These are phyloP conservation scores for Coregonus clupeaformis DNA, from an alignment of 2,113 vertebrate genomes.

Conservation along the genomic window DNA sequence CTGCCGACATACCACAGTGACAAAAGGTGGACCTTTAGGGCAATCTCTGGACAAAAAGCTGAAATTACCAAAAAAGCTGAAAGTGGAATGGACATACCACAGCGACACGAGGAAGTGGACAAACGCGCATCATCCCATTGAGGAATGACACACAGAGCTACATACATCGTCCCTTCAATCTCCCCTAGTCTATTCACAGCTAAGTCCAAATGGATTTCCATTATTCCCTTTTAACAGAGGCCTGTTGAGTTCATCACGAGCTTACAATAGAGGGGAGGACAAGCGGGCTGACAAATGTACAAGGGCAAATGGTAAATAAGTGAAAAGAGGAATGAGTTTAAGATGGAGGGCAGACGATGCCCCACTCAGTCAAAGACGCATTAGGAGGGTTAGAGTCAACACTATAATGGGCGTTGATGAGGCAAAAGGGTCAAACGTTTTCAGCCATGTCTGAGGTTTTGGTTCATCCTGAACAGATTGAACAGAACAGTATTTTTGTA, in stretches of 20 bases:
- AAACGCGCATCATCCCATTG: no score
- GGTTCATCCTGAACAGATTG: no score
- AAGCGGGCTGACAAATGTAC: conserved; percentile 43
- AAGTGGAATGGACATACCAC: neutral
- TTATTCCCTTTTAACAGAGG: conserved; percentile 40
- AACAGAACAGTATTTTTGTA: no score
- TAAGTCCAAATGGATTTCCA: conserved; percentile 57
- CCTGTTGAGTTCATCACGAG: conserved; percentile 46
- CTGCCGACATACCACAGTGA: neutral
- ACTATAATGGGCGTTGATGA: neutral
- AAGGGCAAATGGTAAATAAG: conserved; percentile 39
- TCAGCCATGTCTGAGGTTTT: neutral
- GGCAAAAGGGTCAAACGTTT: neutral
- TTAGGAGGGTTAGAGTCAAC: conserved; percentile 5
- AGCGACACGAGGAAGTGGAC: neutral
- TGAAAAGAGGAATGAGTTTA: conserved; percentile 40
- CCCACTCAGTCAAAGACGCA: conserved; percentile 23
- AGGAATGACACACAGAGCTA: conserved; percentile 14
- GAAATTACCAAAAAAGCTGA: no score
- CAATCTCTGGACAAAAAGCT: no score
- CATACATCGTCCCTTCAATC: conserved; percentile 37
- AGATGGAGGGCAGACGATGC: conserved; percentile 39
- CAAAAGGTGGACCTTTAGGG: no score
- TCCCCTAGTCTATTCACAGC: conserved; percentile 29
- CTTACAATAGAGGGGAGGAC: conserved; percentile 56